Conservation (phyloP, 2,797 vertebrate genomes). For the Hippocampus kuda region DNA sequence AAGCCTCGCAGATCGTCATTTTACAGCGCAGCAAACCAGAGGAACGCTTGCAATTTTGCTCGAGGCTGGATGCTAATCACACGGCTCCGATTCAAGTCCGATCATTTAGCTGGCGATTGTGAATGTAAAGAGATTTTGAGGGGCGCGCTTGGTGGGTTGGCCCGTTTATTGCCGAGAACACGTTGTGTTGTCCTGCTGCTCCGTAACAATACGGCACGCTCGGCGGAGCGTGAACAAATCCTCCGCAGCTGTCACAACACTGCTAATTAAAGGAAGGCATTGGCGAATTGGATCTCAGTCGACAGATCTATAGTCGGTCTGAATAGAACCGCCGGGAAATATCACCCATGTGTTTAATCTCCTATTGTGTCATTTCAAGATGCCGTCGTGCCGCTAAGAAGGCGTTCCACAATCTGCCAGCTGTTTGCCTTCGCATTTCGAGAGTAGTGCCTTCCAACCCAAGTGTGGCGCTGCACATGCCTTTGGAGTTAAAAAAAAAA, state of each 20-base stretch:
- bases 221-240: constrained; percentile 18
- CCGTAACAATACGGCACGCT: constrained; percentile 15
- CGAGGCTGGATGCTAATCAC: constrained; percentile 3
- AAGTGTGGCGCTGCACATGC: background rate
- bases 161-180: background rate
- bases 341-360: constrained; percentile 4
- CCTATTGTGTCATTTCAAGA: constrained; percentile 1
- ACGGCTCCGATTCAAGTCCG: background rate
- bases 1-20: constrained; percentile 9
- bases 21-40: background rate
- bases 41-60: background rate
- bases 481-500: background rate
- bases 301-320: constrained; percentile 2
- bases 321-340: background rate
- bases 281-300: background rate
- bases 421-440: background rate
- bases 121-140: constrained; percentile 1
- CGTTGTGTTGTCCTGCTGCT: background rate
- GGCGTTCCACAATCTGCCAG: background rate
- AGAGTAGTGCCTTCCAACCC: background rate
- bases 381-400: constrained; percentile 3
- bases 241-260: constrained; percentile 7
- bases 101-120: background rate
- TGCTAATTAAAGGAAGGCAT: constrained; percentile 21
- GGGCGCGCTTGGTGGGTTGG: background rate